Evolutionary conservation across 2,113 vertebrate genomes (phyloP).

Genomic region (Naja naja): DNA sequence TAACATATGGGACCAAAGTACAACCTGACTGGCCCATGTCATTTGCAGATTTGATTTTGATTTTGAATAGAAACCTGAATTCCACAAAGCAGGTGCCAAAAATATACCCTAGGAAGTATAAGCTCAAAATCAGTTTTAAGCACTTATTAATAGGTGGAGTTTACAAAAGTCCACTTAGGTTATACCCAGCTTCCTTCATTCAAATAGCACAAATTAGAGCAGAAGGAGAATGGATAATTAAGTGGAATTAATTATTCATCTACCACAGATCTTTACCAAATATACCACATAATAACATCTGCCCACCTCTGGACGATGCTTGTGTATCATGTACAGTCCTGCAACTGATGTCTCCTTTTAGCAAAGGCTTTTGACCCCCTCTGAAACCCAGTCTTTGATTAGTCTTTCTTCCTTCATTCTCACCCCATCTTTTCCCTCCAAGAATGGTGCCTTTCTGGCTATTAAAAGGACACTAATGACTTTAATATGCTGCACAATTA

Average conservation of each 20-base stretch:
- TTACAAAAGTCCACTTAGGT: not conserved
- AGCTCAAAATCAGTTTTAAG: not conserved
- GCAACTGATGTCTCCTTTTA: not conserved
- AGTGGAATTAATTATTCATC: not conserved
- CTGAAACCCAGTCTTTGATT: not conserved
- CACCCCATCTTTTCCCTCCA: not conserved
- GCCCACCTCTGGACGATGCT: not conserved
- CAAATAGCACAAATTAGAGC: not conserved
- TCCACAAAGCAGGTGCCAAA: not conserved
- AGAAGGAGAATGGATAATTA: not conserved
- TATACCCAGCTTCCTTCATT: not conserved
- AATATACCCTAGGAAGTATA: not conserved
- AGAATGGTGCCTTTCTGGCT: constrained; percentile 29
- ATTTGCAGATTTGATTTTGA: not conserved
- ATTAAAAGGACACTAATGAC: constrained; percentile 45
- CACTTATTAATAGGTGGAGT: not conserved
- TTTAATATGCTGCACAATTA: constrained; percentile 69
- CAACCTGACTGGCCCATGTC: not conserved
- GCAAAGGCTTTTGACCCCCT: not conserved
- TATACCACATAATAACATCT: not conserved
- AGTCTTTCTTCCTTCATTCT: constrained; percentile 25
- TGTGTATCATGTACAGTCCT: not conserved
- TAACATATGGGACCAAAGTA: not conserved
- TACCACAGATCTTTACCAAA: not conserved
- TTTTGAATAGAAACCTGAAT: not conserved